These are phyloP conservation scores for Macrochelys suwanniensis DNA, from an alignment of 2,797 vertebrate species.

Conservation along the genomic window DNA sequence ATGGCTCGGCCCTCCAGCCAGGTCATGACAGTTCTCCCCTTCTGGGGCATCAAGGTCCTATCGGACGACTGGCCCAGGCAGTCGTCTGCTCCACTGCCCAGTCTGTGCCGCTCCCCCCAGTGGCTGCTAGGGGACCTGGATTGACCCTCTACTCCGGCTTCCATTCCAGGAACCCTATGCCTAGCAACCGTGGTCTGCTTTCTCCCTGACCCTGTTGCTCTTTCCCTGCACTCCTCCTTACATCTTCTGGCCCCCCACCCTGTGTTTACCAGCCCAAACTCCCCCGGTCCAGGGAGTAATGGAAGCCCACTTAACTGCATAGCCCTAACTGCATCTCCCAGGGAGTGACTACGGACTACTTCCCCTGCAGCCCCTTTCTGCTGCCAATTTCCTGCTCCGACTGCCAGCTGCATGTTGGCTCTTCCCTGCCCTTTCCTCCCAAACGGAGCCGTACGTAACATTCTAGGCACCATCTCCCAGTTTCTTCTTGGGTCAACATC, in stretches of 20 bases:
- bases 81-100: background rate
- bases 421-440: background rate
- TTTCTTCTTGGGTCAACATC: background rate
- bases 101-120: background rate
- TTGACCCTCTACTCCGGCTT: background rate
- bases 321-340: background rate
- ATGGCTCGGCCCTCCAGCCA: background rate
- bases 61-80: background rate
- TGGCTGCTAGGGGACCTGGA: background rate
- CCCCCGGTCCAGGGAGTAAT: background rate
- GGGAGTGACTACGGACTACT: background rate
- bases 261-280: background rate
- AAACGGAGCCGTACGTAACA: background rate
- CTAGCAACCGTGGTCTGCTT: background rate
- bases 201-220: background rate
- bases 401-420: background rate
- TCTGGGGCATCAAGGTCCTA: background rate
- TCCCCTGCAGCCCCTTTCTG: background rate
- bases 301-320: background rate
- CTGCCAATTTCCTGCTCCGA: background rate
- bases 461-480: background rate
- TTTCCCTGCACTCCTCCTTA: background rate
- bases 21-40: background rate
- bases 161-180: background rate
- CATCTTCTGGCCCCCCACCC: background rate